Conservation (phyloP, 1,140 invertebrate species). For the Drosophila lacteicornis region DNA sequence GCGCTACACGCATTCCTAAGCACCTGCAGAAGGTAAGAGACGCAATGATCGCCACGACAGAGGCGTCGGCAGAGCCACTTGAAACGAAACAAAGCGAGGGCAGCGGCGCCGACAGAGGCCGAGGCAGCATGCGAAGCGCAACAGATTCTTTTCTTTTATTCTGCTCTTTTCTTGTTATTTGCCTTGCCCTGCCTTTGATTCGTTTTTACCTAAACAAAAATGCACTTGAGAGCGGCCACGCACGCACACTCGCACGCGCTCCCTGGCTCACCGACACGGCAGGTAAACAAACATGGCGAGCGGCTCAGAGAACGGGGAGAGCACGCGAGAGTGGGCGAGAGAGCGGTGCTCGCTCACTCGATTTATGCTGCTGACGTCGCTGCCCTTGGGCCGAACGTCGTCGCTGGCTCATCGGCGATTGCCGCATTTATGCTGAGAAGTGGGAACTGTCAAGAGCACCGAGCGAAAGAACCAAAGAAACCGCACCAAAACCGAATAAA, state of each 20-base stretch:
- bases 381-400: slow-evolving; percentile 60
- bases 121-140: slow-evolving; percentile 70
- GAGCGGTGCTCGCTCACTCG: slow-evolving; percentile 44
- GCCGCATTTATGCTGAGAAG: slow-evolving; percentile 72
- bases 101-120: slow-evolving; percentile 33
- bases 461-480: slow-evolving; percentile 18
- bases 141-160: slow-evolving; percentile 76
- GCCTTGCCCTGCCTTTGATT: slow-evolving; percentile 78
- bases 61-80: slow-evolving; percentile 61
- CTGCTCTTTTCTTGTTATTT: slow-evolving; percentile 75
- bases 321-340: slow-evolving; percentile 21
- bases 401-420: slow-evolving; percentile 46
- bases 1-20: slow-evolving; percentile 71
- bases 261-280: slow-evolving; percentile 45
- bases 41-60: slow-evolving; percentile 41
- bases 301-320: slow-evolving; percentile 23
- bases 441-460: slow-evolving; percentile 74
- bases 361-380: slow-evolving; percentile 67
- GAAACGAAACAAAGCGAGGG: slow-evolving; percentile 69
- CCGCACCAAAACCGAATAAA: slow-evolving; percentile 33
- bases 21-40: slow-evolving; percentile 59
- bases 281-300: slow-evolving; percentile 79
- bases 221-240: slow-evolving; percentile 74
- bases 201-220: slow-evolving; percentile 82
- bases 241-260: slow-evolving; percentile 19